Evolutionary conservation across 2,797 vertebrate species (phyloP), one percentile per base, ranked within the genome.

Genomic region (Silurus aristotelis): DNA sequence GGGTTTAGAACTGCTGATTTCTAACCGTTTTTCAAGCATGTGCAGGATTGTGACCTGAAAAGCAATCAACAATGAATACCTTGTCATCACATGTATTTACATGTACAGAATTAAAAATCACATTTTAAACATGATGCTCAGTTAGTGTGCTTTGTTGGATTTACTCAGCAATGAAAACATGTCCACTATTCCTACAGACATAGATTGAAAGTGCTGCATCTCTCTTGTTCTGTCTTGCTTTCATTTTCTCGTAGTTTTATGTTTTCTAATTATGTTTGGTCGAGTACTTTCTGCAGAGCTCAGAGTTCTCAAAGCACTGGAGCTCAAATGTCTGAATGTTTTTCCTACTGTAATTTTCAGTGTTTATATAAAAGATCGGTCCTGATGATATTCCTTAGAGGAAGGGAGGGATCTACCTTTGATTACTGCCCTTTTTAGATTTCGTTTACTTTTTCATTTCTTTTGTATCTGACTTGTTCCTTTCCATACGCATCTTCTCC

Each of bases 21-120:
- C 79, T 87, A 83, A 70, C 52, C 8, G 27, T 83, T 88, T 85
- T 70, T 52, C 71, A 85, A 85, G 80, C 88, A 89, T 87, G 87
- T 89, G 81, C 19, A 27, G 77, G 78, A 88, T 90, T 90, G 77
- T 86, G 87, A 87, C 80, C 84, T 83, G 86, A 89, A 79, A 89
- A 89, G 88, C 89, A 87, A 89, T 90, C 83, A 82, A 88, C 87
- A 90, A 86, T 83, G 85, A 89, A 87, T 83, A 84, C 72, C 86
- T 85, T 90, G 91, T 94, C 93, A 93, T 93, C 92, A 91, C 93
- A 93, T 93, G 93, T 94, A 93, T 93, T 80, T 93, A 93, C 91
- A 89, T 95, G 94, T 95, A 95, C 94, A 95, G 94, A 94, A 94
- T 94, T 91, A 92, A 93, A 91, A 90, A 91, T 90, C 90, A 91